These are phyloP conservation scores for Dynastes hyllus DNA, from an alignment of 2,888 invertebrate genomes.

Conservation along the genomic window DNA sequence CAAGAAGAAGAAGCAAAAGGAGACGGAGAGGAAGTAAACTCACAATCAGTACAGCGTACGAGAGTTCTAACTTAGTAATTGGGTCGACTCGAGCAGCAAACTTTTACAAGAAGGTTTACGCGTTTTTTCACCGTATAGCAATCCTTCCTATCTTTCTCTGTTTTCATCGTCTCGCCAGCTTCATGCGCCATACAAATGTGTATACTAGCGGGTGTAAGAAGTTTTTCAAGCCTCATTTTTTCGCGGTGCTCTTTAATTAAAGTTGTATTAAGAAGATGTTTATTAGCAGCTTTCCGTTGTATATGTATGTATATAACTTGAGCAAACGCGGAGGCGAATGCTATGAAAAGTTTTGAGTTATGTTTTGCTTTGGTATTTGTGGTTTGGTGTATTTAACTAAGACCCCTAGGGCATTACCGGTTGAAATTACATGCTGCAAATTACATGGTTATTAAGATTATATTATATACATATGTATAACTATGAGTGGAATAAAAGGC, in stretches of 20 bases:
- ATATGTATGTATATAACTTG: background rate
- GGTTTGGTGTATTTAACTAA: background rate
- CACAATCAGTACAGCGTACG: conserved; percentile 39
- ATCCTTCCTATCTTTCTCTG: background rate
- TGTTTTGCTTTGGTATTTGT: conserved; percentile 7
- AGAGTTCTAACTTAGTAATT: conserved; percentile 40
- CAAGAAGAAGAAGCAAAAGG: background rate
- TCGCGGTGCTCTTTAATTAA: conserved; percentile 34
- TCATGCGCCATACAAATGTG: background rate
- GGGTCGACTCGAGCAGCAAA: conserved; percentile 32
- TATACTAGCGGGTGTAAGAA: conserved; percentile 13
- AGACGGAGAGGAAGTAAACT: conserved; percentile 6
- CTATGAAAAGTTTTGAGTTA: conserved; percentile 14
- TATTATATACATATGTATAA: too few relatives aligned
- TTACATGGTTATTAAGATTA: background rate
- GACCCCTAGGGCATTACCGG: background rate
- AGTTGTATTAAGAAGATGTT: conserved; percentile 41
- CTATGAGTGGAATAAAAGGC: too few relatives aligned
- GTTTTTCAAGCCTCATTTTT: conserved; percentile 41
- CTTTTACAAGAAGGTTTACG: conserved; percentile 38
- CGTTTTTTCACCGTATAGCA: conserved; percentile 17
- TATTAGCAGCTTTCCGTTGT: conserved; percentile 31
- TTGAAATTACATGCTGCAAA: background rate
- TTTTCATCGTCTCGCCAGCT: background rate
- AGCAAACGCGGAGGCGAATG: too few relatives aligned